Base-by-base conservation (phyloP, 2,797 vertebrate species). In the Coregonus sp. region DNA sequence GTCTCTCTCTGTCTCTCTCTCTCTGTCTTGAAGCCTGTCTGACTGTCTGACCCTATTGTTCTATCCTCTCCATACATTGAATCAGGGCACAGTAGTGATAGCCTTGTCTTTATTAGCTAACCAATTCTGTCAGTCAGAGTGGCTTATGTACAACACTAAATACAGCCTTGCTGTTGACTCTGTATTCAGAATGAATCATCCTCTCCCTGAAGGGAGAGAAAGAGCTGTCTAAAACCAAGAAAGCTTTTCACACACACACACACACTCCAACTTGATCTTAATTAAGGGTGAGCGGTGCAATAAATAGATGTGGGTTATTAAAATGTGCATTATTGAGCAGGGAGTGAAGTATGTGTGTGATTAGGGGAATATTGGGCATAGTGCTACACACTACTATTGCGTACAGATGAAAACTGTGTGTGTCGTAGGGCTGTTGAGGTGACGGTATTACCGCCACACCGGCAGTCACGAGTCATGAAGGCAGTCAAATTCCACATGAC, bases 281-380 rank as follows among this genome's bases (percentile, higher is more conserved):
- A 80, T 80, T 83, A 87, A 85, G 70, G 78, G 79, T 11, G 25
- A 61, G 59, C n/a, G 18, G 59, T n/a, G 56, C 3, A 63, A n/a
- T 75, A 74, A 52, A 72, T 87, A 82, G 76, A 87, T 87, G 80
- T 85, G 72, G 85, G 40, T 86, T 89, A 89, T 90, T 85, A 85
- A 87, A 85, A 85, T 85, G 75, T 20, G 73, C 75, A 82, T 76
- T 73, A 73, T 66, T 81, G 80, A 82, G 75, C 81, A n/a, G 0
- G 56, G 59, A 79, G 75, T 73, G 73, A 84, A 80, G 81, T 76
- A 76, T 81, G 83, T 75, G 75, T 82, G 75, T 85, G 86, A 89
- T 89, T 86, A 84, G 51, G 69, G 47, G 73, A 50, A 33, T 35
- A 35, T 35, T 50, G 25, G 52, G 33, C 76, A 75, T 40, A 84